Conservation (phyloP, 1,140 invertebrate species). For the Zophobas atratus region DNA sequence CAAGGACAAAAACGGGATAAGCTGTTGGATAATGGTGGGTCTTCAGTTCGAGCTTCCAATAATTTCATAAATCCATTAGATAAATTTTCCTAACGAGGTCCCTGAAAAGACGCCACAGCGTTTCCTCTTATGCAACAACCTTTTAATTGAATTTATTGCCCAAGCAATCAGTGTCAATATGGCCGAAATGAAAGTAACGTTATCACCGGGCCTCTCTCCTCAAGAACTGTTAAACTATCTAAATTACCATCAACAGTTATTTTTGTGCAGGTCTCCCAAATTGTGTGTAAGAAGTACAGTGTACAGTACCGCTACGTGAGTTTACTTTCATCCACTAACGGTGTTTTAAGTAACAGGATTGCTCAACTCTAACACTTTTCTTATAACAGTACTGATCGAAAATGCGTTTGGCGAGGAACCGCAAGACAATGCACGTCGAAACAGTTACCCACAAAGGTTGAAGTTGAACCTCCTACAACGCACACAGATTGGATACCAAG, state of each 20-base stretch:
- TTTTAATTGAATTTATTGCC: background rate
- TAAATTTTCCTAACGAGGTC: too few species aligned
- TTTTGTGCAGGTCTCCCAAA: slow-evolving; percentile 18
- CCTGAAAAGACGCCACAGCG: too few species aligned
- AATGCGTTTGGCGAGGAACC: slow-evolving; percentile 9
- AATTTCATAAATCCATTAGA: too few species aligned
- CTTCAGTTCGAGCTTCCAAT: too few species aligned
- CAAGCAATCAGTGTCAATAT: background rate
- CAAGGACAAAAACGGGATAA: slow-evolving; percentile 17
- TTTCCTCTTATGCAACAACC: slow-evolving; percentile 1
- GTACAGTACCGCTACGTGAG: slow-evolving; percentile 48
- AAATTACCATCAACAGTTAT: slow-evolving; percentile 44
- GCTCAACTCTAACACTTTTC: slow-evolving; percentile 51
- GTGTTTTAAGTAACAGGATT: slow-evolving; percentile 50
- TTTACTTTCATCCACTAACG: slow-evolving; percentile 55
- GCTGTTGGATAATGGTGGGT: too few species aligned
- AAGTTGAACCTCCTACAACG: slow-evolving; percentile 1
- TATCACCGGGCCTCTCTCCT: slow-evolving; percentile 8
- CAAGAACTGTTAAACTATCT: slow-evolving; percentile 29
- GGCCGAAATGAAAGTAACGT: slow-evolving; percentile 36
- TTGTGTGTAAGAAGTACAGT: slow-evolving; percentile 38
- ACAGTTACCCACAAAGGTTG: background rate
- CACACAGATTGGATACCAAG: background rate
- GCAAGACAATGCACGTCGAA: background rate
- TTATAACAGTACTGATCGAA: slow-evolving; percentile 37